Percentiles rank a stretch among this genome's conserved stretches.
These are phyloP conservation scores for Eueides isabella DNA, from an alignment of 1,140 invertebrate genomes.

Conservation along the genomic window DNA sequence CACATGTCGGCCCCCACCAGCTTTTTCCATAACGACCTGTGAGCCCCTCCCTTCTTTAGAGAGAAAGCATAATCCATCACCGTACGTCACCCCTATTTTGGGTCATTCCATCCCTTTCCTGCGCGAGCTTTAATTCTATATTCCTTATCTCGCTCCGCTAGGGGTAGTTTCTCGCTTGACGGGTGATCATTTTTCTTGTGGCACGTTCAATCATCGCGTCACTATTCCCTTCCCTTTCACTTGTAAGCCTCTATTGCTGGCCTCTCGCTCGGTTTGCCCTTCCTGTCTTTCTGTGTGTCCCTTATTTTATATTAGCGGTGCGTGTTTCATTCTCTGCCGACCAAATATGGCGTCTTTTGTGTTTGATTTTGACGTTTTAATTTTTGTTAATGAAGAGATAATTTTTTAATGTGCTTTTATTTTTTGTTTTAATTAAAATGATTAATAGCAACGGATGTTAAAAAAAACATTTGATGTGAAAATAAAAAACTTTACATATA, in stretches of 20 bases:
- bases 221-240: slow-evolving; percentile 75
- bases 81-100: slow-evolving; percentile 83
- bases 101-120: slow-evolving; percentile 61
- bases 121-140: slow-evolving; percentile 46
- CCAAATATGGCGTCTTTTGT: slow-evolving; percentile 82
- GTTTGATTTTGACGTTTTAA: slow-evolving; percentile 81
- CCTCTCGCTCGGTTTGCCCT: slow-evolving; percentile 72
- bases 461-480: not conserved
- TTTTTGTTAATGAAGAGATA: slow-evolving; percentile 74
- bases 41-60: slow-evolving; percentile 83
- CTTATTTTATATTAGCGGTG: slow-evolving; percentile 82
- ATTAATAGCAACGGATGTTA: not conserved
- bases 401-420: slow-evolving; percentile 58
- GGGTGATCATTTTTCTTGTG: slow-evolving; percentile 84
- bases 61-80: slow-evolving; percentile 84
- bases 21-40: slow-evolving; percentile 84
- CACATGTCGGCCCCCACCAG: slow-evolving; percentile 80
- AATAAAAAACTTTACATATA: not conserved
- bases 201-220: slow-evolving; percentile 83
- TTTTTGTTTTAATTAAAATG: not conserved
- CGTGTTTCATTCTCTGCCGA: slow-evolving; percentile 76
- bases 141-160: slow-evolving; percentile 67
- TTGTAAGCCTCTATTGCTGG: slow-evolving; percentile 56
- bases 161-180: slow-evolving; percentile 84
- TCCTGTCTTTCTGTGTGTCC: slow-evolving; percentile 81